phyloP scores from a whole-genome alignment of 1,140 invertebrate species.

The Drosophila kepulauana region DNA sequence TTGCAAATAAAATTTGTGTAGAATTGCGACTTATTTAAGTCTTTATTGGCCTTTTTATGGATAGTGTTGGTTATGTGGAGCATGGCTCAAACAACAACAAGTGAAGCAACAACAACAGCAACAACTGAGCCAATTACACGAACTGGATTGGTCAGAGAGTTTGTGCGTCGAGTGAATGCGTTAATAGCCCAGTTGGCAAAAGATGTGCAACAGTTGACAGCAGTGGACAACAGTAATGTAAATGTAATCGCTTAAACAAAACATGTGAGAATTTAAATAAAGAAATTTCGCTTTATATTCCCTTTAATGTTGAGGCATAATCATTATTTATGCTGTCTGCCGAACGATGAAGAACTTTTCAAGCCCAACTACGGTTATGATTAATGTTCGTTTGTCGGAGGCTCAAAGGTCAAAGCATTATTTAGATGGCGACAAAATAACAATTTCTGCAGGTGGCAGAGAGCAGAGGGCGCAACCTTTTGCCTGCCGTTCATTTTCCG shows the following conservation, averaged over 20 bases:
- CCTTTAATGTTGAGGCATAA: not conserved
- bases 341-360: conserved; percentile 1
- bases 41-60: too few relatives aligned
- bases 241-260: conserved; percentile 7
- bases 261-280: not conserved
- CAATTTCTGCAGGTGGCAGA: not conserved
- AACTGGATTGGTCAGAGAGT: conserved; percentile 41
- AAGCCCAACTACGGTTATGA: conserved; percentile 8
- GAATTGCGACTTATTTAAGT: not conserved
- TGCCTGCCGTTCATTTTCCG: not conserved
- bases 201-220: conserved; percentile 33
- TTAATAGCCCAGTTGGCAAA: conserved; percentile 49
- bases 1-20: not conserved
- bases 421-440: conserved; percentile 16
- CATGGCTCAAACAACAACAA: conserved; percentile 9
- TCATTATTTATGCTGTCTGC: conserved; percentile 10
- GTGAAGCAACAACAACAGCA: not conserved
- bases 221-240: not conserved
- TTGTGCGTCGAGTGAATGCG: conserved; percentile 45
- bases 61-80: conserved; percentile 3
- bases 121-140: conserved; percentile 12
- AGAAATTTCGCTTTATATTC: not conserved
- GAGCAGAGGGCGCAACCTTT: not conserved
- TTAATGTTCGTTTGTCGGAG: conserved; percentile 28
- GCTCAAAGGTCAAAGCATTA: conserved; percentile 33